Conservation (phyloP, 2,797 vertebrate genomes). For the Halcyon chelicuti region DNA sequence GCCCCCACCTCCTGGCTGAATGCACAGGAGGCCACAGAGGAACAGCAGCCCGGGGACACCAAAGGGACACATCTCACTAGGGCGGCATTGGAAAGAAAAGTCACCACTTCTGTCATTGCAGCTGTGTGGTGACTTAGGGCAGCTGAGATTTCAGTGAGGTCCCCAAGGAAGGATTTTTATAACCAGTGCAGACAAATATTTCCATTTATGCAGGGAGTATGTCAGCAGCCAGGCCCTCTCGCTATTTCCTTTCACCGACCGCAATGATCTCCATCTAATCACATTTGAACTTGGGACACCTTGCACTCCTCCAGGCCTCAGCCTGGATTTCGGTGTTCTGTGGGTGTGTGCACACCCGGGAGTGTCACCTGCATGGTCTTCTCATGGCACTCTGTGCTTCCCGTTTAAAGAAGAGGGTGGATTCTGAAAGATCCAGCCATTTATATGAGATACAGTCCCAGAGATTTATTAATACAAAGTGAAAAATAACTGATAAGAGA, state of each 20-base stretch:
- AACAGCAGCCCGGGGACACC: background rate
- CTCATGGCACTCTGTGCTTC: background rate
- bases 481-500: background rate
- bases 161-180: background rate
- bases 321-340: background rate
- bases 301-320: background rate
- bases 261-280: background rate
- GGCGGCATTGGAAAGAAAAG: background rate
- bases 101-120: background rate
- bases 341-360: fast-evolving
- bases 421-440: background rate
- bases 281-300: background rate
- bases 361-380: background rate
- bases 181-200: background rate
- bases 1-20: background rate
- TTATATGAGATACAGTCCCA: background rate
- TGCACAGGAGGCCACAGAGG: background rate
- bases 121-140: background rate
- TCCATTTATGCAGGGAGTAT: background rate
- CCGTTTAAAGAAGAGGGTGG: background rate
- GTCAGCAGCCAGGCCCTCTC: background rate
- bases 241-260: background rate
- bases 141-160: background rate
- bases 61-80: background rate
- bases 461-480: background rate